Evolutionary conservation across 2,888 invertebrate genomes (phyloP).

Genomic region (Sericinus montela): DNA sequence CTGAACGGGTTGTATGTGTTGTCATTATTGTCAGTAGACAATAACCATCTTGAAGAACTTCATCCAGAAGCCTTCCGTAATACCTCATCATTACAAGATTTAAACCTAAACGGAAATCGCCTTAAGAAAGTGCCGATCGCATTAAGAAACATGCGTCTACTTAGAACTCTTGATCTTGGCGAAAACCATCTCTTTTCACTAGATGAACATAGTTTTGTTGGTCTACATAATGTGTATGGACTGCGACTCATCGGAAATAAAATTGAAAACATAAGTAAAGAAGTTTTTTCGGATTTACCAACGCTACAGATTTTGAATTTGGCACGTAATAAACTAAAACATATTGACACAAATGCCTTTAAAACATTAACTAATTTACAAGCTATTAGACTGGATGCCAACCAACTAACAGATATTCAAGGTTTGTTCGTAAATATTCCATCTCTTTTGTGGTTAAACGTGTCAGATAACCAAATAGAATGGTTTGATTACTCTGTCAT

Average conservation of each 20-base stretch:
- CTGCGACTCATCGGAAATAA: slow-evolving; percentile 94
- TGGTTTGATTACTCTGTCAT: slow-evolving; percentile 94
- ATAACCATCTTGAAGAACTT: slow-evolving; percentile 89
- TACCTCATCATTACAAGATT: slow-evolving; percentile 93
- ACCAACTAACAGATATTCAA: slow-evolving; percentile 89
- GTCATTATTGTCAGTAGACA: slow-evolving; percentile 90
- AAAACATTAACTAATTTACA: slow-evolving; percentile 88
- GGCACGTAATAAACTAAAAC: slow-evolving; percentile 89
- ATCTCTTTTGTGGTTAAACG: slow-evolving; percentile 92
- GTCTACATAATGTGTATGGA: slow-evolving; percentile 91
- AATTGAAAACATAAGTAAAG: slow-evolving; percentile 88
- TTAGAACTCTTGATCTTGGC: slow-evolving; percentile 93
- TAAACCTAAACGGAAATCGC: slow-evolving; percentile 93
- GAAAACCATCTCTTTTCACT: slow-evolving; percentile 92
- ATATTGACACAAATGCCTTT: slow-evolving; percentile 89
- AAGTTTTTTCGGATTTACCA: slow-evolving; percentile 88
- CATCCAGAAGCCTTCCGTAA: slow-evolving; percentile 94
- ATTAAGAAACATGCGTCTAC: slow-evolving; percentile 89
- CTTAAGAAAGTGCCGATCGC: slow-evolving; percentile 89
- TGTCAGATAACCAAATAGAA: slow-evolving; percentile 93
- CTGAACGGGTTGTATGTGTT: slow-evolving; percentile 93
- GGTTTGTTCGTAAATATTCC: slow-evolving; percentile 91
- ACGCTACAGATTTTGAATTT: slow-evolving; percentile 92
- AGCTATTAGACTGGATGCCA: slow-evolving; percentile 92
- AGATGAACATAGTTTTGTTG: slow-evolving; percentile 89